phyloP scores from a whole-genome alignment of 2,888 invertebrate species.

The Sialis fuliginosa region DNA sequence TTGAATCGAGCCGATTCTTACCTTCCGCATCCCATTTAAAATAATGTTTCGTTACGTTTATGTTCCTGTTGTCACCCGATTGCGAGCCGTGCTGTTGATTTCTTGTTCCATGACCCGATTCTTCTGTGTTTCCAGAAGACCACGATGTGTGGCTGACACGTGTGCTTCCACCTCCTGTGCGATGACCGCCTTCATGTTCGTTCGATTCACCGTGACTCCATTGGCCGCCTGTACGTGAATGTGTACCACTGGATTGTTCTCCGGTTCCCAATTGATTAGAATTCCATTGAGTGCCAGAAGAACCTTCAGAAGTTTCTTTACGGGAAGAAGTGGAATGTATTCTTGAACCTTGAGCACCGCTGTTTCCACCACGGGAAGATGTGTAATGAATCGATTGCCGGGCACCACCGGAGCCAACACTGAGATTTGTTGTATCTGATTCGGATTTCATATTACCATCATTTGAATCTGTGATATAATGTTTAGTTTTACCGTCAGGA shows the following conservation, averaged over 20 bases:
- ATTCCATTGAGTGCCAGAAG: no score
- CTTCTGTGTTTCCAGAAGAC: constrained; percentile 8
- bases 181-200: constrained; percentile 1
- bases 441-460: constrained; percentile 30
- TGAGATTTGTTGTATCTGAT: neutral
- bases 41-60: no score
- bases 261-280: no score
- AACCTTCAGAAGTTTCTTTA: no score
- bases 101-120: constrained; percentile 9
- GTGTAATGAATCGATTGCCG: constrained; percentile 3
- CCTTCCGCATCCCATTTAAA: no score
- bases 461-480: constrained; percentile 22
- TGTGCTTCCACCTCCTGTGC: constrained; percentile 2
- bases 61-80: no score
- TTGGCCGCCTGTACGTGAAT: neutral
- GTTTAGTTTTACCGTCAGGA: constrained; percentile 20
- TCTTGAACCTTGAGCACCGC: no score
- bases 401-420: neutral
- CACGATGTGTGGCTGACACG: constrained; percentile 1
- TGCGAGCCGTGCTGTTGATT: constrained; percentile 1
- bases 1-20: no score
- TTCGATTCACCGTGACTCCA: neutral
- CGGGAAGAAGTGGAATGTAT: no score
- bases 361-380: constrained; percentile 1
- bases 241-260: no score